Base-by-base conservation (phyloP, 23 tunicate genomes). In the Halocynthia roretzi region DNA sequence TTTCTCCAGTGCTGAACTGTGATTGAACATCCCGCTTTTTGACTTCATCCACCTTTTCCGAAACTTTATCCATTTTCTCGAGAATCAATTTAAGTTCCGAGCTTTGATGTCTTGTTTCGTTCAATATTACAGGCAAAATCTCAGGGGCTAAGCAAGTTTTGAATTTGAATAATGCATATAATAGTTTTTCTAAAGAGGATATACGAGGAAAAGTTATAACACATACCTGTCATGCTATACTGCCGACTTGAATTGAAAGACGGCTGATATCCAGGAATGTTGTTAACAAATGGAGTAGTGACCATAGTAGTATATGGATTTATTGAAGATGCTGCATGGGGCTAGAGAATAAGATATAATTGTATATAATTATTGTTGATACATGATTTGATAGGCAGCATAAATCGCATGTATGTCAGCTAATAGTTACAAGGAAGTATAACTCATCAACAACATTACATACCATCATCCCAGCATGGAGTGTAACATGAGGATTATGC, bases 61-160 rank as follows among this genome's bases (percentile, higher is more conserved):
- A 22, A 31, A 88, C 95, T 70, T 91, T 81, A 65, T 91, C 97
- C 10, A 91, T 76, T 80, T 92, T 92, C 7, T 86, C 91, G 80
- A 87, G 86, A 62, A 92, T 52, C 14, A 72, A 31, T 49, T 86
- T 76, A 57, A 92, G 14, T 51, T 92, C 84, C 2, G 86, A 54
- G 54, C 50, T 85, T 10, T 86, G 90, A 58, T 86, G 84, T 55
- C 78, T 79, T 2, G 98, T 71, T 60, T 92, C 98, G n/a, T 85
- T 66, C 68, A 92, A 19, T 7, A 92, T 50, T 11, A 81, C 67
- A 7, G 98, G 92, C 50, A 80, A 9, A 5, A 50, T 40, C 5
- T 80, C 83, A 5, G 71, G 51, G 19, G 72, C 81, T 17, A 72
- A 61, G 5, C 70, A 65, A 65, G 19, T 9, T 10, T 65, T 10